A percentile compares a stretch with the other conserved stretches of the same genome.
Evolutionary conservation across 2,888 invertebrate genomes (phyloP).

Genomic region (Tetranychus truncatus): DNA sequence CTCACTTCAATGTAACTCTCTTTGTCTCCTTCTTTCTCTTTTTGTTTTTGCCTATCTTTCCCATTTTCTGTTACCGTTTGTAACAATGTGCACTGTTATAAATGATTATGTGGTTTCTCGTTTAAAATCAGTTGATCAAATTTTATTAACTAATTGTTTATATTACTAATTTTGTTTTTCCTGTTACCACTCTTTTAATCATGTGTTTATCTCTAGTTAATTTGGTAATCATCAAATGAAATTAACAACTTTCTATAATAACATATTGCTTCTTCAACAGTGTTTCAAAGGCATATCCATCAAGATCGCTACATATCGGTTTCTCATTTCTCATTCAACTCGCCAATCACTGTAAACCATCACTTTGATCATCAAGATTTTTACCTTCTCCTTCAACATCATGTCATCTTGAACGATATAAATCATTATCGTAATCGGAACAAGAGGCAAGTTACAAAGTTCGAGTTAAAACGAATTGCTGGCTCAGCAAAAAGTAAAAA

Average conservation of each 20-base stretch:
- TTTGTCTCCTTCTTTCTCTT: conserved; percentile 2
- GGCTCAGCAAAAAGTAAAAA: neutral
- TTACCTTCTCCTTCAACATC: neutral
- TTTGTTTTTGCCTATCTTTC: neutral
- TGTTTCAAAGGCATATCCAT: too few species aligned
- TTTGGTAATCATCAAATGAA: too few species aligned
- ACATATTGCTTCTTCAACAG: too few species aligned
- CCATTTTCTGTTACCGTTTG: neutral
- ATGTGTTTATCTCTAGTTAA: neutral
- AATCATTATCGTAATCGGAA: neutral
- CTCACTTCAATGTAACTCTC: neutral
- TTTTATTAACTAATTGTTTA: neutral
- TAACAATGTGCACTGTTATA: neutral
- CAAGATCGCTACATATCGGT: too few species aligned
- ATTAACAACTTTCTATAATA: too few species aligned
- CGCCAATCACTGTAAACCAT: too few species aligned
- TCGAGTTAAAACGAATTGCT: neutral
- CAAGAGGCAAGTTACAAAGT: conserved; percentile 3
- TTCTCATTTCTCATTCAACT: too few species aligned
- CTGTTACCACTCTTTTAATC: neutral
- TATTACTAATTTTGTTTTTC: neutral
- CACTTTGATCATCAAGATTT: neutral
- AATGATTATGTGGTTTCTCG: neutral
- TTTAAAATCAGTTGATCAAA: neutral
- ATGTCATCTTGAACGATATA: neutral